phyloP scores from a whole-genome alignment of 2,888 invertebrate genomes.

The Cylloceria caligata region DNA sequence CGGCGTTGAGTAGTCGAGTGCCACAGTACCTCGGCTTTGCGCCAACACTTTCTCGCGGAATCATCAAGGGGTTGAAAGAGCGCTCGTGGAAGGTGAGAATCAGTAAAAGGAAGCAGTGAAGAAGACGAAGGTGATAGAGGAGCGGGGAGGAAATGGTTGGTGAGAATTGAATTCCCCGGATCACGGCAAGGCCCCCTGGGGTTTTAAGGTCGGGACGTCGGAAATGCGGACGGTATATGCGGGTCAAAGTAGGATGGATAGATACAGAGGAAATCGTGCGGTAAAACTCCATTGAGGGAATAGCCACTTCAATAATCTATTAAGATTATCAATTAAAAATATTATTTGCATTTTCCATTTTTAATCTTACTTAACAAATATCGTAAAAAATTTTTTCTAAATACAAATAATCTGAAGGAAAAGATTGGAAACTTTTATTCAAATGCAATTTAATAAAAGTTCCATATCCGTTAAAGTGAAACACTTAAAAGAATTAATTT shows the following conservation, averaged over 20 bases:
- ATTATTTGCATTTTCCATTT: no score
- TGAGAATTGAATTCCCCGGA: conserved; percentile 64
- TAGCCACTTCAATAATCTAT: not conserved
- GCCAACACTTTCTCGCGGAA: not conserved
- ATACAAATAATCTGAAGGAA: no score
- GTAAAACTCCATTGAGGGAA: not conserved
- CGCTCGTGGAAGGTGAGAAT: conserved; percentile 5
- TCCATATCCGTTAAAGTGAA: no score
- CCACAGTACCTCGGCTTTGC: conserved; percentile 1
- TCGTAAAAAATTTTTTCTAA: no score
- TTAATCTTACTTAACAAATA: no score
- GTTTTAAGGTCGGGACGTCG: conserved; percentile 39
- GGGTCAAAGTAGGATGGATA: conserved; percentile 18
- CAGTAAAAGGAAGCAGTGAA: conserved; percentile 35
- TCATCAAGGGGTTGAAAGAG: conserved; percentile 23
- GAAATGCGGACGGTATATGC: conserved; percentile 46
- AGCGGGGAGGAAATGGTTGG: conserved; percentile 28
- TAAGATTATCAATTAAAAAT: not conserved
- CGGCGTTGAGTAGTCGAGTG: conserved; percentile 45
- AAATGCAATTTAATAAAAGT: no score
- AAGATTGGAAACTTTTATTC: no score
- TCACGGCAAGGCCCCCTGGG: conserved; percentile 43
- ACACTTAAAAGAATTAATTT: no score
- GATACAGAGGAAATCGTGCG: conserved; percentile 3
- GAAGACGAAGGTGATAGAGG: conserved; percentile 18